Conservation (phyloP, 1,140 invertebrate genomes). For the Dinoponera quadriceps region DNA sequence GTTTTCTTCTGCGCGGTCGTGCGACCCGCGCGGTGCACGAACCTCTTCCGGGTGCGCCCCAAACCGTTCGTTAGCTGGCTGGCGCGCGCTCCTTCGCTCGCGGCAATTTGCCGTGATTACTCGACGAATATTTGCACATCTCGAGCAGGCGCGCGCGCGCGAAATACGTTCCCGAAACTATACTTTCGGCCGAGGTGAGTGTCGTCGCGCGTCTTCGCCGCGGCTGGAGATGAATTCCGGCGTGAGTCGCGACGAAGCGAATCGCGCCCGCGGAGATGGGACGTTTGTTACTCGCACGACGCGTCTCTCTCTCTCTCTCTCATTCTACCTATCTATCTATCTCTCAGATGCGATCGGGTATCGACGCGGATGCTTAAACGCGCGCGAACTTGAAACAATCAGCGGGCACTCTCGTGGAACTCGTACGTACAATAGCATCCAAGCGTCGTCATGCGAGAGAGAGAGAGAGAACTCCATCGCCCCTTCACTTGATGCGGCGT, state of each 20-base stretch:
- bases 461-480: constrained; percentile 10
- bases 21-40: constrained; percentile 27
- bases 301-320: background rate
- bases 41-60: constrained; percentile 53
- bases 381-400: constrained; percentile 32
- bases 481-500: constrained; percentile 18
- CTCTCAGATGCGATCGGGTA: background rate
- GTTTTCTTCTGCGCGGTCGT: constrained; percentile 49
- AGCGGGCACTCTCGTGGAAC: constrained; percentile 17
- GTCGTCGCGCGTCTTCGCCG: background rate
- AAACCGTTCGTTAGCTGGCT: constrained; percentile 58
- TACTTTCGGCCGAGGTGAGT: background rate
- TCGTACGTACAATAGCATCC: constrained; percentile 28
- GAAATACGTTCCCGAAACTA: constrained; percentile 20
- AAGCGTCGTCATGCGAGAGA: background rate
- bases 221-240: background rate
- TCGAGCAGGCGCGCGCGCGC: background rate
- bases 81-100: constrained; percentile 33
- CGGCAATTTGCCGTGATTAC: constrained; percentile 58
- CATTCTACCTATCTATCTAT: background rate
- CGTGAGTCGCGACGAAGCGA: background rate
- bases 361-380: constrained; percentile 18
- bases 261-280: no score
- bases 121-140: constrained; percentile 51
- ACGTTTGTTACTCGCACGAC: background rate